Base-by-base conservation (phyloP, 1,140 invertebrate species). In the Schlechtendalia chinensis region DNA sequence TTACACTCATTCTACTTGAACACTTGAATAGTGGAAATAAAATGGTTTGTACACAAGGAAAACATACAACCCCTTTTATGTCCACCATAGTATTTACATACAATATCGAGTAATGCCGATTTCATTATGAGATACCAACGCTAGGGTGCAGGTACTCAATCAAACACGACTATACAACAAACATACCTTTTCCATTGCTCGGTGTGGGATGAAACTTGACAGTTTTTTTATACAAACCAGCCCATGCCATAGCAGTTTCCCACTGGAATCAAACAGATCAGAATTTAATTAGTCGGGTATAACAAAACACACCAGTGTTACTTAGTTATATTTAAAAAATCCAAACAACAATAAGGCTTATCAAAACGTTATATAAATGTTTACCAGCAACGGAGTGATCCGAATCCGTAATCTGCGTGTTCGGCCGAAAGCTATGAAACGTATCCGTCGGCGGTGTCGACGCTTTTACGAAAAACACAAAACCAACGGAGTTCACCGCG, bases 211-310 rank as follows among this genome's bases (percentile, higher is more conserved):
- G 53, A 58, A 54, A 29, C 50, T 74, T 56, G 27, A 58, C 45
- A 69, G 67, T 69, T 50, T 17, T 50, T 17, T 29, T 56, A 56
- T 58, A 58, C n/a, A n/a, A 74, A 27, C 71, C 27, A 22, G 32
- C 54, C 54, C 11, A 74, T 74, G 71, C 71, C 71, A 74, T 74
- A n/a, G 71, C 27, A 74, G 71, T 74, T 74, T 74, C 54, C 71
- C 47, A 54, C 71, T 74, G n/a, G 50, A 74, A 74, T 19, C 5
- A 74, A 69, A 50, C 47, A 8, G 17, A 69, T 27, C 16, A 17
- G 47, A 47, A 50, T 50, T 50, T 50, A 50, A 12, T 50, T 50
- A 50, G 47, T 1, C 14, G 12, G 47, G 47, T 50, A 50, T 50
- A 45, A 45, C 10, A 45, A 45, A 45, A 45, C 39, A 45, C 10